phyloP scores from a whole-genome alignment of 2,113 vertebrate species.

The Stigmatopora nigra region DNA sequence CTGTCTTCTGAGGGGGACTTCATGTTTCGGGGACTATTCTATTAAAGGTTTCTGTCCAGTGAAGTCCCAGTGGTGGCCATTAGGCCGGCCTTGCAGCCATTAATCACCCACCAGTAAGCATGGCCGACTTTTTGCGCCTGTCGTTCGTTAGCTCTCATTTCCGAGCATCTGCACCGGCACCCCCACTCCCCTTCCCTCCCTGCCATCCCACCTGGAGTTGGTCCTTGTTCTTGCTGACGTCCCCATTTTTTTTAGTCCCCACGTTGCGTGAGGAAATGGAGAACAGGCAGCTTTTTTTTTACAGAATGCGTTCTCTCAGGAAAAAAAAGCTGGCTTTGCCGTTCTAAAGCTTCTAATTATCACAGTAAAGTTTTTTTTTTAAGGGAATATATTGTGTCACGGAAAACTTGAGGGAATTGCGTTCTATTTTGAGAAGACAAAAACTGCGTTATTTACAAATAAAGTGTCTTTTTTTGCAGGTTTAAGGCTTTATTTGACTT shows the following conservation, averaged over 20 bases:
- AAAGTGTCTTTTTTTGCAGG: too few species aligned
- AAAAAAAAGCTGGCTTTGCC: background rate
- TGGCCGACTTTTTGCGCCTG: constrained; percentile 67
- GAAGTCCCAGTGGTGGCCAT: constrained; percentile 70
- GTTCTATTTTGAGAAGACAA: background rate
- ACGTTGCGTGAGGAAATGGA: constrained; percentile 33
- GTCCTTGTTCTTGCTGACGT: constrained; percentile 66
- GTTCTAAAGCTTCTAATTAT: background rate
- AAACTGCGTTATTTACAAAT: background rate
- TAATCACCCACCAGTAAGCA: constrained; percentile 70
- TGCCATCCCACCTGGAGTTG: constrained; percentile 62
- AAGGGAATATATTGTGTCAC: background rate
- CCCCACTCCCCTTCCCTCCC: constrained; percentile 25
- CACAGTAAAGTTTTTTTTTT: background rate
- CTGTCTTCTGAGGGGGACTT: constrained; percentile 53
- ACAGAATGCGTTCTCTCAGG: background rate
- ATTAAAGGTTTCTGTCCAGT: constrained; percentile 64
- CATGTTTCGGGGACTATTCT: constrained; percentile 62
- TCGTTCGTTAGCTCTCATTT: constrained; percentile 73
- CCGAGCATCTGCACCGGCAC: constrained; percentile 50
- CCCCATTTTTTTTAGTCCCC: constrained; percentile 55
- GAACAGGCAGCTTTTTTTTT: constrained; percentile 8
- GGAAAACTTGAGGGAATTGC: background rate
- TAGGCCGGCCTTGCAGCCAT: constrained; percentile 66
- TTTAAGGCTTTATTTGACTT: too few species aligned